Conservation (phyloP, 2,113 vertebrate genomes). For the Patagioenas fasciata region DNA sequence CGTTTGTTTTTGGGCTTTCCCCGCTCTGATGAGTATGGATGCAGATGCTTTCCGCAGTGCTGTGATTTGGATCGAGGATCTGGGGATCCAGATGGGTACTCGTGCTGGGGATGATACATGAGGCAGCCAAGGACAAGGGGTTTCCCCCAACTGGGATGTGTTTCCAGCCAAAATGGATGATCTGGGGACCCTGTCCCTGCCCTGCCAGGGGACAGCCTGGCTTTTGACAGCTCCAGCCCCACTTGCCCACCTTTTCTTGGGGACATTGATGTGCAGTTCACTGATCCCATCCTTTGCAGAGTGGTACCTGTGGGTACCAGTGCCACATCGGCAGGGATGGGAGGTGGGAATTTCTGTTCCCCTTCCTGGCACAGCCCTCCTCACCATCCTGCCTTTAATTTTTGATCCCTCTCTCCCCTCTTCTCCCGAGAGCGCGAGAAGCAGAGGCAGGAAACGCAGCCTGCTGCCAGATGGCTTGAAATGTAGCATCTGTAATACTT, state of each 20-base stretch:
- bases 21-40: fast-evolving
- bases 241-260: background rate
- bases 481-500: slow-evolving; percentile 64
- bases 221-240: background rate
- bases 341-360: background rate
- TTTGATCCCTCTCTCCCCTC: background rate
- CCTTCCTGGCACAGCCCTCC: background rate
- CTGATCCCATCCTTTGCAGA: background rate
- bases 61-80: fast-evolving
- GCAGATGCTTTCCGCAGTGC: background rate
- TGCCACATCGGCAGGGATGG: background rate
- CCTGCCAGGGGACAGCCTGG: background rate
- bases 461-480: slow-evolving; percentile 68
- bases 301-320: fast-evolving
- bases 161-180: background rate
- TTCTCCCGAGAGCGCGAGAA: background rate
- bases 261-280: fast-evolving
- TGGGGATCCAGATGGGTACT: fast-evolving
- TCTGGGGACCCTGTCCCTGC: background rate
- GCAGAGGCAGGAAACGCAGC: slow-evolving; percentile 54
- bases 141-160: background rate
- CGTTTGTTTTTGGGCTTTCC: background rate
- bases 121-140: background rate
- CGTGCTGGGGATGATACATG: background rate
- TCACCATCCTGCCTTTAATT: background rate